A percentile compares a stretch with the other conserved stretches of the same genome.
Evolutionary conservation across 1,140 invertebrate species (phyloP).

Genomic region (Gerris buenoi): DNA sequence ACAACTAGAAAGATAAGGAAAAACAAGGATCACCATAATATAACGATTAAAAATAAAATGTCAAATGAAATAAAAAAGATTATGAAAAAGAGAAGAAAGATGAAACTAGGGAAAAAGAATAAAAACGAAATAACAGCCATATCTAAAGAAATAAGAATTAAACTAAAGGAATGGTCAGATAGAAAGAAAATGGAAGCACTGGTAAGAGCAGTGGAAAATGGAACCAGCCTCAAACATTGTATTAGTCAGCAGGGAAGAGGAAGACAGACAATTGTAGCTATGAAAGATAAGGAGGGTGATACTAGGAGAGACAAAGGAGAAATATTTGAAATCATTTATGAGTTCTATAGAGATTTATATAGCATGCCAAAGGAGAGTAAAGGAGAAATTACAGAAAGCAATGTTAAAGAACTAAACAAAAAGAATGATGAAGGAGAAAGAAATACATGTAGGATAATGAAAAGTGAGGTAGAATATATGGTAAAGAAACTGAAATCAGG

Average conservation of each 20-base stretch:
- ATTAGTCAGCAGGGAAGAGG: not conserved
- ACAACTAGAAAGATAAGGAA: not conserved
- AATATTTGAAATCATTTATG: not conserved
- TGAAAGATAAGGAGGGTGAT: not conserved
- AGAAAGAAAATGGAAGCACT: not conserved
- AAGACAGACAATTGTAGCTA: not conserved
- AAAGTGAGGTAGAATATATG: not conserved
- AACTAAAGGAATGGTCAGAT: not conserved
- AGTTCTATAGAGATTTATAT: not conserved
- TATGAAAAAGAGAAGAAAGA: not conserved
- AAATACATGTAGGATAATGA: not conserved
- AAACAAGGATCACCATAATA: not conserved
- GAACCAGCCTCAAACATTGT: not conserved
- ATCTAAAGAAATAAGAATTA: not conserved
- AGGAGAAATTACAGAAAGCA: not conserved
- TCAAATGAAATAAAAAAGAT: not conserved
- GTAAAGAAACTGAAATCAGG: not conserved
- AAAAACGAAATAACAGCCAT: not conserved
- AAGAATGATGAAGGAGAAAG: not conserved
- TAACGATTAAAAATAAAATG: not conserved
- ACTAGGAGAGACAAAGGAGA: not conserved
- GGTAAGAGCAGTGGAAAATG: not conserved
- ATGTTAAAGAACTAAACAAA: not conserved
- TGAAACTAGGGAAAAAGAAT: not conserved
- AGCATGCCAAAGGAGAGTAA: too few species aligned